phyloP scores from a whole-genome alignment of 2,797 vertebrate genomes.

The Polyboroides typus region DNA sequence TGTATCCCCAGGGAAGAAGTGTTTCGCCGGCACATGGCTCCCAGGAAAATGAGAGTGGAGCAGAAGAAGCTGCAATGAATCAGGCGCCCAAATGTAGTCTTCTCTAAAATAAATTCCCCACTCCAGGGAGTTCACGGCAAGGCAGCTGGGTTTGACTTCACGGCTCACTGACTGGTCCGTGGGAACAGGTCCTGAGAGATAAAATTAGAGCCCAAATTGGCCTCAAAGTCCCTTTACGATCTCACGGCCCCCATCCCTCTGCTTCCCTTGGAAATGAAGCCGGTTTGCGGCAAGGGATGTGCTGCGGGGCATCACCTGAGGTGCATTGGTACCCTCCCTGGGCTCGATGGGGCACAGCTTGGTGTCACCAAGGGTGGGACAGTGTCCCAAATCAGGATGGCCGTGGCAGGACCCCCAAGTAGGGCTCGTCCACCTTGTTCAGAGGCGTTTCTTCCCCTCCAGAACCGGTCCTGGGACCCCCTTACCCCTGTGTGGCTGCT shows the following conservation, averaged over 20 bases:
- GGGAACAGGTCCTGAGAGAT: neutral
- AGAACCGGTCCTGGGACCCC: too few relatives aligned
- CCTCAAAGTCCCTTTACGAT: neutral
- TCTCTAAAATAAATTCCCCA: neutral
- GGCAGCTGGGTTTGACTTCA: neutral
- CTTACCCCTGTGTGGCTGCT: neutral
- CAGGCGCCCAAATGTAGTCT: neutral
- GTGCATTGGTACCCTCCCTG: neutral
- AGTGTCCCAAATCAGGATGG: neutral
- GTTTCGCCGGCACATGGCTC: fast-evolving
- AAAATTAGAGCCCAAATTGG: neutral
- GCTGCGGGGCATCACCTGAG: neutral
- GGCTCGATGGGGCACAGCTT: neutral
- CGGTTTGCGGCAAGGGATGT: fast-evolving
- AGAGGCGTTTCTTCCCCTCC: neutral
- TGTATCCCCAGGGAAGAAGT: neutral
- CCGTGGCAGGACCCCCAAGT: fast-evolving
- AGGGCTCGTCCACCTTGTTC: fast-evolving
- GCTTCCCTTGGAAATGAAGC: neutral
- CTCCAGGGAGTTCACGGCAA: neutral
- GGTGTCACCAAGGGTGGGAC: neutral
- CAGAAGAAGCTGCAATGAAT: neutral
- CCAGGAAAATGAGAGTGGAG: neutral
- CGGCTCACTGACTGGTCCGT: neutral
- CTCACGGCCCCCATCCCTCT: neutral